Evolutionary conservation across 2,888 invertebrate species (phyloP).

Genomic region (Morinoia aosen): DNA sequence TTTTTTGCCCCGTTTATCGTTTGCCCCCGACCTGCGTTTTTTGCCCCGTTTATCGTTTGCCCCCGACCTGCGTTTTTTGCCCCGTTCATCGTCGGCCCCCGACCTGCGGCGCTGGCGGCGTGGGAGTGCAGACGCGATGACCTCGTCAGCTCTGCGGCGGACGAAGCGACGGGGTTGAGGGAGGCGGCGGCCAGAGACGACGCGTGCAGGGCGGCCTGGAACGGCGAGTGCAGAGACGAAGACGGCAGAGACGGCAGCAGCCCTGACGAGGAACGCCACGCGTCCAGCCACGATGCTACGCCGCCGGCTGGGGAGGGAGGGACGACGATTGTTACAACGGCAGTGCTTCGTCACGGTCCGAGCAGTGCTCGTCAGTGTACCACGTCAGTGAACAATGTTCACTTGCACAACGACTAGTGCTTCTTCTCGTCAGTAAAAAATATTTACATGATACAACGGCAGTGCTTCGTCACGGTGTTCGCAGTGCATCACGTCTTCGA

Average conservation of each 20-base stretch:
- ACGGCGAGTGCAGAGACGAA: constrained; percentile 81
- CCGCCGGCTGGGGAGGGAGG: constrained; percentile 52
- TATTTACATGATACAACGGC: not conserved
- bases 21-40: no score
- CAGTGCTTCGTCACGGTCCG: not conserved
- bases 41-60: no score
- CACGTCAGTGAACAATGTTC: not conserved
- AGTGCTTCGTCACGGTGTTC: not conserved
- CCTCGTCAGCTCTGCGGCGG: constrained; percentile 71
- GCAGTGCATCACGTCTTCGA: no score
- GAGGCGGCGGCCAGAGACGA: constrained; percentile 75
- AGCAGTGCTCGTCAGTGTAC: not conserved
- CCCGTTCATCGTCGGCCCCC: no score
- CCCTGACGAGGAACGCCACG: constrained; percentile 57
- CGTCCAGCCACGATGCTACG: constrained; percentile 64
- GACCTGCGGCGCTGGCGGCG: constrained; percentile 22
- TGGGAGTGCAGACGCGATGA: constrained; percentile 66
- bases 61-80: no score
- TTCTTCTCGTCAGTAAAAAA: not conserved
- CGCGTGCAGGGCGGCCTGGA: constrained; percentile 74
- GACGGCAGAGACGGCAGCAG: constrained; percentile 49
- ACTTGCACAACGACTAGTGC: no score
- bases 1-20: no score
- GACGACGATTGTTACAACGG: not conserved
- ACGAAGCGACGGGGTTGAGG: constrained; percentile 69